Evolutionary conservation across 2,797 vertebrate species (phyloP).

Genomic region (Sebastolobus altivelis): DNA sequence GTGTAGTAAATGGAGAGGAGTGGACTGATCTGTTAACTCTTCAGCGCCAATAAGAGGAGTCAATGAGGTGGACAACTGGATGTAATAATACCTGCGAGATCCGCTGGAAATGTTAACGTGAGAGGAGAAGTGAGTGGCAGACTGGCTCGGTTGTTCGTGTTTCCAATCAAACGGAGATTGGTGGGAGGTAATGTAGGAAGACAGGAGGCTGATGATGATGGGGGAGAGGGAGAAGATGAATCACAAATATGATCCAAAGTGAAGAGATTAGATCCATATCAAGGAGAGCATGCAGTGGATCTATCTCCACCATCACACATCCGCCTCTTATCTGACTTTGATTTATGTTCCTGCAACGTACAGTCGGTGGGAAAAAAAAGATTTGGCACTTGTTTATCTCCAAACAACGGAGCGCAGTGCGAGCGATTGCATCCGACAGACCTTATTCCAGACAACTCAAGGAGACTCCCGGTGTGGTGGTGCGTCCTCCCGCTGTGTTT

Average conservation of each 20-base stretch:
- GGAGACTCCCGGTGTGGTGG: conserved; percentile 62
- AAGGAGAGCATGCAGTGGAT: conserved; percentile 41
- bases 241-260: conserved; percentile 63
- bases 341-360: conserved; percentile 59
- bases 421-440: conserved; percentile 41
- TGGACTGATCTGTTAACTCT: conserved; percentile 52
- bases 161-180: conserved; percentile 49
- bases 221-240: conserved; percentile 57
- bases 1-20: conserved; percentile 41
- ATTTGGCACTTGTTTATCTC: conserved; percentile 60
- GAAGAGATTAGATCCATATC: conserved; percentile 76
- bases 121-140: conserved; percentile 33
- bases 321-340: conserved; percentile 65
- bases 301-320: conserved; percentile 58
- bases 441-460: conserved; percentile 53
- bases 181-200: conserved; percentile 33
- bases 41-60: conserved; percentile 43
- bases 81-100: conserved; percentile 53
- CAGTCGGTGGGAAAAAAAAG: conserved; percentile 32
- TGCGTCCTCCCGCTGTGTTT: conserved; percentile 50
- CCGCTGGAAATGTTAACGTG: conserved; percentile 49
- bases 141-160: background rate
- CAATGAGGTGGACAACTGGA: conserved; percentile 51
- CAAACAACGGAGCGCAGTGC: conserved; percentile 39
- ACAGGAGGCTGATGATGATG: conserved; percentile 49